Base-by-base conservation (phyloP, 1,140 invertebrate genomes). In the Popillia japonica region DNA sequence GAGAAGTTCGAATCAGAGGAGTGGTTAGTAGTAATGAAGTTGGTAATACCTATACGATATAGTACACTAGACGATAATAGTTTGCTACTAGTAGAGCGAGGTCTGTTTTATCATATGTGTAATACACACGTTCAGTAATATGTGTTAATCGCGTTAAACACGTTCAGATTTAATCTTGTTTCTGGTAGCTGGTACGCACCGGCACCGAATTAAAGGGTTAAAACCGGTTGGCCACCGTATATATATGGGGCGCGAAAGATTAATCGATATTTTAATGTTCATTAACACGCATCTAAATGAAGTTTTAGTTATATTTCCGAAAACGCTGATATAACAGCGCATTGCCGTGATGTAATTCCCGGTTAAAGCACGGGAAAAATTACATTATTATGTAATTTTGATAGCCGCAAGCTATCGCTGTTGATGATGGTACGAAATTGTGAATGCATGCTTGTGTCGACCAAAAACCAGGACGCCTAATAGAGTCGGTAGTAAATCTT, bases 181-280 rank as follows among this genome's bases (percentile, higher is more conserved):
- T 17, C 9, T 41, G 72, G 40, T 55, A 22, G 79, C 79, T 80
- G 81, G 81, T 80, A 81, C 81, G 77, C 79, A 78, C 79, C 79
- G 81, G 79, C 80, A 81, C 81, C 78, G 78, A 79, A 79, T 77
- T 79, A 77, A 80, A 79, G 79, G 61, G 61, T 64, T 64, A 64
- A 64, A 64, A 64, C 61, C 8, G 23, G 17, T n/a, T n/a, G 44
- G 11, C 44, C 44, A 11, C 11, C 14, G 27, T 48, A 48, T 48
- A 17, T 17, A 17, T 55, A 55, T 14, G 14, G 48, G 48, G 48
- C 48, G 48, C 22, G 76, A 78, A 80, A 75, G 42, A 81, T 79
- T 80, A 81, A 81, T 81, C 81, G 78, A 81, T 81, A 81, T 78
- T 79, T 79, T 75, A 79, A 81, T 80, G 80, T 77, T 80, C 79